Evolutionary conservation across 2,888 invertebrate species (phyloP).

Genomic region (Drosophila kanekoi): DNA sequence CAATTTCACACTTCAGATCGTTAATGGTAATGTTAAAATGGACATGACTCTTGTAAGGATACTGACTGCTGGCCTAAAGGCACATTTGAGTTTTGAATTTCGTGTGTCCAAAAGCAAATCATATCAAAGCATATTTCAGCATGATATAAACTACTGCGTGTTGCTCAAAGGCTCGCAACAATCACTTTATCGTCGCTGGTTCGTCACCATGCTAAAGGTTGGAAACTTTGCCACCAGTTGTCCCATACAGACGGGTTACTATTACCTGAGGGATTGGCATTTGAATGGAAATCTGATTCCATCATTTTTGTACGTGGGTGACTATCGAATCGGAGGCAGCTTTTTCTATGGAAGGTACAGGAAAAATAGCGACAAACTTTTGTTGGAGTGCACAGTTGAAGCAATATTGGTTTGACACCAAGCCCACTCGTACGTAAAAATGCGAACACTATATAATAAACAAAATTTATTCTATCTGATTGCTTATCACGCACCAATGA

Average conservation of each 20-base stretch:
- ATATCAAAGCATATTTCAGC: slow-evolving; percentile 59
- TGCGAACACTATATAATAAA: background rate
- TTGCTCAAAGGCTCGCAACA: slow-evolving; percentile 47
- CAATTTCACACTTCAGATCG: slow-evolving; percentile 48
- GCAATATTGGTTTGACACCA: slow-evolving; percentile 14
- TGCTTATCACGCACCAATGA: slow-evolving; percentile 1
- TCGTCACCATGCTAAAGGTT: slow-evolving; percentile 48
- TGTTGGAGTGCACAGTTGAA: slow-evolving; percentile 55
- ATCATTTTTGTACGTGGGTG: slow-evolving; percentile 64
- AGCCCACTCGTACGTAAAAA: too few species aligned
- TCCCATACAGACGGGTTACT: slow-evolving; percentile 56
- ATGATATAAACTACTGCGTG: slow-evolving; percentile 62
- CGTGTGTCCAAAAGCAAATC: slow-evolving; percentile 39
- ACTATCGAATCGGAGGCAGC: slow-evolving; percentile 55
- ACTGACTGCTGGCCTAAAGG: slow-evolving; percentile 49
- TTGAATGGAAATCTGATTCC: slow-evolving; percentile 50
- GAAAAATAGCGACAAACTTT: slow-evolving; percentile 14
- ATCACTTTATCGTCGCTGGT: slow-evolving; percentile 58
- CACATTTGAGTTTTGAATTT: slow-evolving; percentile 58
- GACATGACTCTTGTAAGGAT: slow-evolving; percentile 32
- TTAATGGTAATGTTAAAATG: slow-evolving; percentile 38
- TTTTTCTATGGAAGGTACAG: slow-evolving; percentile 58
- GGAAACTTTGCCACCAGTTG: slow-evolving; percentile 60
- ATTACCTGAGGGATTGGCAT: slow-evolving; percentile 61
- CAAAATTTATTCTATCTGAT: background rate